Conservation (phyloP, 2,113 vertebrate species). For the Nettapus auritus region DNA sequence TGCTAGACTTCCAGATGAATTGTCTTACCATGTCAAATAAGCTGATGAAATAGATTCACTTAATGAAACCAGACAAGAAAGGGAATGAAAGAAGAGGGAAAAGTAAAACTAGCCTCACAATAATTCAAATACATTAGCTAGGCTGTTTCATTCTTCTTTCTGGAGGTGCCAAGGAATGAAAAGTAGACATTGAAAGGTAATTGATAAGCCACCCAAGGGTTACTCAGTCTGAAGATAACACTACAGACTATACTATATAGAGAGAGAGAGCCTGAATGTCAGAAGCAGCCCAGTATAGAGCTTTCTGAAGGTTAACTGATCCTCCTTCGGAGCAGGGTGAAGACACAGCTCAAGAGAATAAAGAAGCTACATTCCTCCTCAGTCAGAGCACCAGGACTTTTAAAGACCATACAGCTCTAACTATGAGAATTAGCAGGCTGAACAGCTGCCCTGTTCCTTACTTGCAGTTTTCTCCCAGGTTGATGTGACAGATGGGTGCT, state of each 20-base stretch:
- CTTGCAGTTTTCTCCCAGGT: neutral
- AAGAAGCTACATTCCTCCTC: neutral
- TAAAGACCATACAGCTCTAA: neutral
- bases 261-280: neutral
- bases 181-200: neutral
- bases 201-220: neutral
- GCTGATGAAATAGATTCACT: neutral
- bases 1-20: neutral
- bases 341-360: too few species aligned
- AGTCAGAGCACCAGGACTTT: neutral
- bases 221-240: neutral
- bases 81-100: neutral
- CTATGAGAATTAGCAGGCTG: neutral
- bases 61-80: neutral
- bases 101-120: neutral
- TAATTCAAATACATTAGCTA: neutral
- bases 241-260: neutral
- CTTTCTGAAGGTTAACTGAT: neutral
- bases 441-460: neutral
- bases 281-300: neutral
- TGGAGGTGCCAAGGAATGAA: neutral
- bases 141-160: neutral
- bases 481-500: neutral
- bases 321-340: neutral
- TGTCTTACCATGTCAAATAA: neutral